Evolutionary conservation across 2,797 vertebrate genomes (phyloP).

Genomic region (Sylvilagus floridanus): DNA sequence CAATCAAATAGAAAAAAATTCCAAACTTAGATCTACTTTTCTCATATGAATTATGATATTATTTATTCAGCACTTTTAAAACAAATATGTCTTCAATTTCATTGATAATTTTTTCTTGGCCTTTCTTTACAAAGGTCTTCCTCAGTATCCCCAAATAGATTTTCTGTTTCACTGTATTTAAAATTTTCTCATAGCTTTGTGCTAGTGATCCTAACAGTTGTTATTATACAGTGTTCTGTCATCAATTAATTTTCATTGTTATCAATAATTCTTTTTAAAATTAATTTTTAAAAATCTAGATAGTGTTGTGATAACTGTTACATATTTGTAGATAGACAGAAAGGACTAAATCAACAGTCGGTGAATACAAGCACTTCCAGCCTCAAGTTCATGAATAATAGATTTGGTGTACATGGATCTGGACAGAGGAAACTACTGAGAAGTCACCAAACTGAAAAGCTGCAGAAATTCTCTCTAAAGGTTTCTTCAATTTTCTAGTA

Average conservation of each 20-base stretch:
- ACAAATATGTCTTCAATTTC: slow-evolving; percentile 49
- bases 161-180: not conserved
- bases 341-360: not conserved
- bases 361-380: not conserved
- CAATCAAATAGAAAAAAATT: slow-evolving; percentile 78
- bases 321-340: not conserved
- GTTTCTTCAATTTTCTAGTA: not conserved
- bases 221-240: not conserved
- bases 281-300: not conserved
- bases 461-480: not conserved
- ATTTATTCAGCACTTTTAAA: slow-evolving; percentile 64
- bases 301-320: not conserved
- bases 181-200: not conserved
- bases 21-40: slow-evolving; percentile 67
- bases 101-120: slow-evolving; percentile 33
- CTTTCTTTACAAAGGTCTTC: not conserved
- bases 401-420: not conserved
- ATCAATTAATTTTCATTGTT: not conserved
- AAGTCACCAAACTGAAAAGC: not conserved
- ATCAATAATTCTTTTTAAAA: not conserved
- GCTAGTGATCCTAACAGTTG: not conserved
- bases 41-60: slow-evolving; percentile 73
- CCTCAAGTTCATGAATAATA: not conserved
- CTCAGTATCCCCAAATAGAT: not conserved
- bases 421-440: not conserved